phyloP scores from a whole-genome alignment of 2,797 vertebrate species.

The Paramormyrops hopkinsi region DNA sequence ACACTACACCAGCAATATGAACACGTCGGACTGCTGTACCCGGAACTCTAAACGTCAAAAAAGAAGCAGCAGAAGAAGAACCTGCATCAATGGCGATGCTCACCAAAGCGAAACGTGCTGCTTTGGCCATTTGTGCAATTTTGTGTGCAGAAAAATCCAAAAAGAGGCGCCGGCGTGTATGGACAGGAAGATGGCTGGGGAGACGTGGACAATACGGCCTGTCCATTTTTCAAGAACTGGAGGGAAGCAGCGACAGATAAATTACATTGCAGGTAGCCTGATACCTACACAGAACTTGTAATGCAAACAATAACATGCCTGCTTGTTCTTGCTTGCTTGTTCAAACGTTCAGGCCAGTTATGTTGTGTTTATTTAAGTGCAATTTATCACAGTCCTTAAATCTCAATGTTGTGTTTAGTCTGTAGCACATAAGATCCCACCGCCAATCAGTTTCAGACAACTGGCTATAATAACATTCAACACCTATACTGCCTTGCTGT shows the following conservation, averaged over 20 bases:
- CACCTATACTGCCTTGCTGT: background rate
- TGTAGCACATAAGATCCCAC: background rate
- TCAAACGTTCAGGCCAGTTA: background rate
- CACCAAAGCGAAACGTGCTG: background rate
- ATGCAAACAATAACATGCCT: background rate
- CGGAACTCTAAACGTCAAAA: background rate
- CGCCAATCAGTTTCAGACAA: background rate
- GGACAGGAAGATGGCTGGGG: background rate
- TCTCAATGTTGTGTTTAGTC: background rate
- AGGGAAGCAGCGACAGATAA: background rate
- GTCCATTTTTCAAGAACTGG: background rate
- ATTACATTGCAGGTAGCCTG: background rate
- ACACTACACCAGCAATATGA: background rate
- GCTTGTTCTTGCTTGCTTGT: background rate
- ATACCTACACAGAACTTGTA: background rate
- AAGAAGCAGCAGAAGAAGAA: background rate
- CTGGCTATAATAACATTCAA: background rate
- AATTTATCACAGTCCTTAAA: background rate
- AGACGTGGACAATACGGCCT: background rate
- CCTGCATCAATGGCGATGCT: background rate
- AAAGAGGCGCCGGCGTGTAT: background rate
- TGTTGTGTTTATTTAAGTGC: background rate
- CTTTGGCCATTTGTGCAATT: background rate
- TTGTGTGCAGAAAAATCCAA: background rate
- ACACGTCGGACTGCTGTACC: background rate